Base-by-base conservation (phyloP, 2,113 vertebrate species). In the Myiagra hebetior region DNA sequence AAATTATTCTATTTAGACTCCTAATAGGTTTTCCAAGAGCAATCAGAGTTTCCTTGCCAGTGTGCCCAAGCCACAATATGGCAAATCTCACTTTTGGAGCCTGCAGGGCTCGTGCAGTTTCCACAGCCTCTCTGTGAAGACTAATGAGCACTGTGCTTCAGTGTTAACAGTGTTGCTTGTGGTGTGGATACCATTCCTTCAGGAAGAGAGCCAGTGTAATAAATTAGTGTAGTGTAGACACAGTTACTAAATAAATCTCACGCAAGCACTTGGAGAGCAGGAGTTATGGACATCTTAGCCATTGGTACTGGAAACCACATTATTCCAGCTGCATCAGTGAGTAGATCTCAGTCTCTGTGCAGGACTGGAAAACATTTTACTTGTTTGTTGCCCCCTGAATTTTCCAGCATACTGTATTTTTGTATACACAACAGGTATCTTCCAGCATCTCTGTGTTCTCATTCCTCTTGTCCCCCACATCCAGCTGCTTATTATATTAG, bases 201-300 rank as follows among this genome's bases (percentile, higher is more conserved):
- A 64, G 82, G 77, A 80, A 16, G 53, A 46, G 59, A 83, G 87
- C 74, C 77, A 53, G 0, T 35, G n/a, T 57, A 41, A 73, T 91
- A 65, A 76, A 73, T 87, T 14, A 46, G 30, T 9, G 0, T 30
- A 21, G 53, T 65, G 62, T 57, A 75, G 80, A 62, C 69, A 46
- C 47, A 39, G 52, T 87, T 72, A 37, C 44, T 93, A 87, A 91
- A 89, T 92, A 89, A 92, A 76, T 85, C 70, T 76, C 53, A 39
- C 1, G 2, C 52, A 64, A 57, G 74, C 52, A 63, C 4, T 0
- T 33, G 49, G 65, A 69, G 67, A 85, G 74, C 53, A 73, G 70
- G 28, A 87, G 59, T 55, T 89, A 13, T 1, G 24, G 65, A 41
- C 12, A 1, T 63, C 41, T 89, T 89, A 75, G 35, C 73, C 47